A percentile compares a stretch with the other conserved stretches of the same genome.
These are phyloP conservation scores for Motacilla tschutschensis DNA, from an alignment of 2,113 vertebrate species.

Conservation along the genomic window DNA sequence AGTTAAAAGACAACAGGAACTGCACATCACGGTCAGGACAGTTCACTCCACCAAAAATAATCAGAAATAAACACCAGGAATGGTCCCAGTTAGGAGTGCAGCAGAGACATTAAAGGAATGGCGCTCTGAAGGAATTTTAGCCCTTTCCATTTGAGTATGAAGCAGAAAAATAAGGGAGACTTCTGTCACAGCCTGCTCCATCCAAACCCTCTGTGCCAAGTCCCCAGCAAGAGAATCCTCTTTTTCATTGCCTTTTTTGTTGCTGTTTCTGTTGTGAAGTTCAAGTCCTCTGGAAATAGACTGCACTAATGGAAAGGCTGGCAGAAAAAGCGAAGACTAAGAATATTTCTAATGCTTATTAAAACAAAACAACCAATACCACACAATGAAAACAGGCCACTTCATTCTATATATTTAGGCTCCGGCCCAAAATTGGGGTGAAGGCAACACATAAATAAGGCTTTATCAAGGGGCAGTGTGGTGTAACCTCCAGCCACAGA, in stretches of 20 bases:
- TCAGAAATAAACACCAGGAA: background rate
- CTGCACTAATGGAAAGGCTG: background rate
- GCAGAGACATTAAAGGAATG: background rate
- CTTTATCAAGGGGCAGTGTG: constrained; percentile 6
- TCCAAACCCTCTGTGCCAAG: background rate
- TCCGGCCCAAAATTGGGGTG: background rate
- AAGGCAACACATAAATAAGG: background rate
- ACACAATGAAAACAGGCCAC: constrained; percentile 3
- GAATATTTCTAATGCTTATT: constrained; percentile 2
- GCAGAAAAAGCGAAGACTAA: constrained; percentile 5
- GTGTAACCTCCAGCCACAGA: constrained; percentile 13
- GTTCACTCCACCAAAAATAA: background rate
- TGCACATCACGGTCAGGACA: background rate
- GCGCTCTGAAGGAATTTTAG: background rate
- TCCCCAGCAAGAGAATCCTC: background rate
- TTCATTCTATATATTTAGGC: constrained; percentile 30
- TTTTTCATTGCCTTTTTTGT: background rate
- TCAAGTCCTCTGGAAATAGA: constrained; percentile 27
- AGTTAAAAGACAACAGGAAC: background rate
- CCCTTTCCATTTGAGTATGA: background rate
- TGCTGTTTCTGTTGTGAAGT: background rate
- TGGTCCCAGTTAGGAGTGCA: background rate
- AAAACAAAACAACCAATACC: constrained; percentile 21
- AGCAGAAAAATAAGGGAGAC: background rate
- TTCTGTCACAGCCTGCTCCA: background rate